A percentile compares a stretch with the other conserved stretches of the same genome.
Evolutionary conservation across 1,140 invertebrate species (phyloP).

Genomic region (Brachionus paranguensis): DNA sequence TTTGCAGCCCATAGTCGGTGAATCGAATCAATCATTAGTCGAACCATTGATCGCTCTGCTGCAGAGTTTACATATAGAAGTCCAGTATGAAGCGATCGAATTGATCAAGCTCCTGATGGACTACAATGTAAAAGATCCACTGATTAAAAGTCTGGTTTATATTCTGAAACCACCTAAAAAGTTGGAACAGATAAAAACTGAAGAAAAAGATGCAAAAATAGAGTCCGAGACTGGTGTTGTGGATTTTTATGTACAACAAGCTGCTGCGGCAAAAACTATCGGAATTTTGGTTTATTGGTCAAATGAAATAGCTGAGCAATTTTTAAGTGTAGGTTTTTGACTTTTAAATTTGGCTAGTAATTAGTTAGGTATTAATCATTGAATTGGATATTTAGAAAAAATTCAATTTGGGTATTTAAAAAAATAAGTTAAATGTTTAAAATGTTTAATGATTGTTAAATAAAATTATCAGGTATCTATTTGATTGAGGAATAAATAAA

Average conservation of each 20-base stretch:
- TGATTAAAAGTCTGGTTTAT: slow-evolving; percentile 50
- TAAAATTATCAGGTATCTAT: too few relatives aligned
- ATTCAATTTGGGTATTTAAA: too few relatives aligned
- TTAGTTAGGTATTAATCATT: too few relatives aligned
- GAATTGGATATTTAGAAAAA: too few relatives aligned
- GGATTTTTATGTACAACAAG: slow-evolving; percentile 50
- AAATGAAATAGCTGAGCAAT: slow-evolving; percentile 32
- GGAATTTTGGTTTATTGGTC: slow-evolving; percentile 44
- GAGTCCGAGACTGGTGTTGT: not conserved
- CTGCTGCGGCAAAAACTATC: slow-evolving; percentile 54
- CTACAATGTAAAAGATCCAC: slow-evolving; percentile 48
- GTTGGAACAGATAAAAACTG: slow-evolving; percentile 45
- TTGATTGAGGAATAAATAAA: too few relatives aligned
- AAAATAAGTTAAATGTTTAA: too few relatives aligned
- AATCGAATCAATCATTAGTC: slow-evolving; percentile 50
- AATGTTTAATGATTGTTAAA: too few relatives aligned
- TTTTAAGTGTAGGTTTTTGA: slow-evolving; percentile 19
- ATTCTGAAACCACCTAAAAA: slow-evolving; percentile 50
- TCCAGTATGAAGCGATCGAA: slow-evolving; percentile 56
- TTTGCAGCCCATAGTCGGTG: slow-evolving; percentile 48
- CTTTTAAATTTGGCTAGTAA: not conserved
- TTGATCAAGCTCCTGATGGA: slow-evolving; percentile 53
- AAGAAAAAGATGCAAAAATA: slow-evolving; percentile 39
- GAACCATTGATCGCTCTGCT: slow-evolving; percentile 51
- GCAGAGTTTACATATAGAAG: slow-evolving; percentile 52